Conservation (phyloP, 2,113 vertebrate genomes). For the Puffinus mauretanicus region DNA sequence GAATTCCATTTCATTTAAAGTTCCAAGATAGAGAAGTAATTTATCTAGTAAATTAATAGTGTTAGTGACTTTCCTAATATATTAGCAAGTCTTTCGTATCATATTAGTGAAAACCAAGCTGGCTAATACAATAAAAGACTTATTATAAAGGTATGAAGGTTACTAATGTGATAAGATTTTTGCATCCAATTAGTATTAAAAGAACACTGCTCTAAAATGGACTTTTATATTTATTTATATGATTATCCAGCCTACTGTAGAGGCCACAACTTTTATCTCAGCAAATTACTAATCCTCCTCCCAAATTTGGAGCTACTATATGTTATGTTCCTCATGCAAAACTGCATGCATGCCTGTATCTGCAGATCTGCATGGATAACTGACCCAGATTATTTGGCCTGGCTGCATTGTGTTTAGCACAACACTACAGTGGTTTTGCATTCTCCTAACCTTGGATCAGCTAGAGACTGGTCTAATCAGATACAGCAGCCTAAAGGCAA, state of each 20-base stretch:
- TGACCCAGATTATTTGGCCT: constrained; percentile 8
- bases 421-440: constrained; percentile 46
- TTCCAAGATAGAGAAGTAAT: constrained; percentile 81
- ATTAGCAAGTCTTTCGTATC: constrained; percentile 75
- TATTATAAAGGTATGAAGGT: constrained; percentile 73
- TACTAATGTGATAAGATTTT: constrained; percentile 69
- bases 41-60: constrained; percentile 84
- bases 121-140: constrained; percentile 74
- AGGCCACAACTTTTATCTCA: constrained; percentile 54
- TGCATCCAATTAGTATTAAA: constrained; percentile 70
- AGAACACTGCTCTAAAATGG: constrained; percentile 31
- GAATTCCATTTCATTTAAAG: constrained; percentile 84
- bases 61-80: constrained; percentile 77
- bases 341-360: neutral
- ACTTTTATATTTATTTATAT: constrained; percentile 61
- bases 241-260: neutral
- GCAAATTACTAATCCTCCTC: constrained; percentile 28
- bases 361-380: constrained; percentile 23
- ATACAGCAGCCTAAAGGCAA: constrained; percentile 62
- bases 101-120: constrained; percentile 79
- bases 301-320: neutral
- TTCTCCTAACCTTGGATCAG: constrained; percentile 47
- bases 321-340: neutral
- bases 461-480: constrained; percentile 36
- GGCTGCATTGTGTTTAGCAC: constrained; percentile 19